A percentile compares a stretch with the other conserved stretches of the same genome.
Evolutionary conservation across 2,888 invertebrate species (phyloP).

Genomic region (Heliconius hortense): DNA sequence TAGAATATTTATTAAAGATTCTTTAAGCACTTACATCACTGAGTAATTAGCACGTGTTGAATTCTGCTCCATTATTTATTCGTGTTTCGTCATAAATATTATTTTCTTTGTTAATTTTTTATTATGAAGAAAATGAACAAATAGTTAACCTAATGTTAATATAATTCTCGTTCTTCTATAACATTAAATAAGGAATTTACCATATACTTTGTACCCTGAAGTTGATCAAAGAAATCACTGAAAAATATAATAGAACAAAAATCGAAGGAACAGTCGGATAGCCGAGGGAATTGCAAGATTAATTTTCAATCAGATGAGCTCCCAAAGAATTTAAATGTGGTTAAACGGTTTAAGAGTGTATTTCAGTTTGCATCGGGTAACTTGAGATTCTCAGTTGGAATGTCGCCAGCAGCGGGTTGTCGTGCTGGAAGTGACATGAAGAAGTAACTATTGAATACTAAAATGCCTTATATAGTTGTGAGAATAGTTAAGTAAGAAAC

Average conservation of each 20-base stretch:
- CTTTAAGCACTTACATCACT: too few relatives aligned
- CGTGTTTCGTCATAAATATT: background rate
- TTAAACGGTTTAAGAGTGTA: constrained; percentile 29
- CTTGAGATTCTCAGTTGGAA: constrained; percentile 25
- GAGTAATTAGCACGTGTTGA: background rate
- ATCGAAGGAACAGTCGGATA: background rate
- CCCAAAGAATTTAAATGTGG: constrained; percentile 25
- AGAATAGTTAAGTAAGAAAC: background rate
- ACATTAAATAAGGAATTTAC: too few relatives aligned
- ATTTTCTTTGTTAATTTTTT: background rate
- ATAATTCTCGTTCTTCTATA: too few relatives aligned
- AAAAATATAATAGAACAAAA: background rate
- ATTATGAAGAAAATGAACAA: too few relatives aligned
- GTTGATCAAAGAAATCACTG: background rate
- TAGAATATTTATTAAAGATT: too few relatives aligned
- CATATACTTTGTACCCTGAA: background rate
- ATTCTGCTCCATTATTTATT: background rate
- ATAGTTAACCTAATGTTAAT: too few relatives aligned
- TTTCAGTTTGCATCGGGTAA: constrained; percentile 30
- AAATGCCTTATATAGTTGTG: background rate
- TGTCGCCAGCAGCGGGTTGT: constrained; percentile 24
- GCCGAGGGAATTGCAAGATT: background rate
- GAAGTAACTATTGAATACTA: constrained; percentile 8
- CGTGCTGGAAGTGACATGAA: constrained; percentile 3
- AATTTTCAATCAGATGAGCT: constrained; percentile 28